Evolutionary conservation across 2,797 vertebrate genomes (phyloP), one percentile per base, ranked within the genome.

Genomic region (Muscicapa comitata): DNA sequence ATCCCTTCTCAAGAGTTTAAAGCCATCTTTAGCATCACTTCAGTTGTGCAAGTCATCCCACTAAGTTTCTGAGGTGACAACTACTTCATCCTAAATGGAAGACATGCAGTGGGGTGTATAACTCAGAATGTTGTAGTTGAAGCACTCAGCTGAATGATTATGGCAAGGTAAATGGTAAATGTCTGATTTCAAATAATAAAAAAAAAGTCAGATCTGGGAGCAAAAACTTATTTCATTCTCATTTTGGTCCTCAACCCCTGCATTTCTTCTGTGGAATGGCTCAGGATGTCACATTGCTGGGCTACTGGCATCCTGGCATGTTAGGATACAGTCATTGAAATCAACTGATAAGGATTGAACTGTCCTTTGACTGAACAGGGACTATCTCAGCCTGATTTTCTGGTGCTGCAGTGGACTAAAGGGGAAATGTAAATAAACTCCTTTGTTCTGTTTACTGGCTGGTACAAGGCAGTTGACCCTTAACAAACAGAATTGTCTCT

Each of bases 401-500:
- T 86, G 53, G 19, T 67, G 42, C 48, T 63, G 24, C 53, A 79
- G 71, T 13, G 11, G 25, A 40, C 47, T 81, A 17, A 72, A 88
- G 20, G 25, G 38, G 59, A 85, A 79, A 59, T 21, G 33, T 25
- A 92, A 90, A 87, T 83, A 88, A 91, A 86, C 20, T 79, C 8
- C 11, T 81, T 75, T 82, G 55, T 42, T 92, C 38, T 94, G 66
- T 47, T 79, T 85, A 35, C 53, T 55, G 57, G 23, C n/a, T 82
- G 51, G 45, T 70, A 61, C n/a, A 63, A 57, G 67, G 33, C 37
- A 71, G 42, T 1, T 91, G 71, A 50, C 17, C 5, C 61, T 76
- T 48, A 71, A 57, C 67, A 63, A 89, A 82, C 78, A 89, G 40
- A 92, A 61, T n/a, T 71, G n/a, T 74, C 61, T 91, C 75, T 91